Conservation (phyloP, 1,140 invertebrate genomes). For the Caerostris darwini region DNA sequence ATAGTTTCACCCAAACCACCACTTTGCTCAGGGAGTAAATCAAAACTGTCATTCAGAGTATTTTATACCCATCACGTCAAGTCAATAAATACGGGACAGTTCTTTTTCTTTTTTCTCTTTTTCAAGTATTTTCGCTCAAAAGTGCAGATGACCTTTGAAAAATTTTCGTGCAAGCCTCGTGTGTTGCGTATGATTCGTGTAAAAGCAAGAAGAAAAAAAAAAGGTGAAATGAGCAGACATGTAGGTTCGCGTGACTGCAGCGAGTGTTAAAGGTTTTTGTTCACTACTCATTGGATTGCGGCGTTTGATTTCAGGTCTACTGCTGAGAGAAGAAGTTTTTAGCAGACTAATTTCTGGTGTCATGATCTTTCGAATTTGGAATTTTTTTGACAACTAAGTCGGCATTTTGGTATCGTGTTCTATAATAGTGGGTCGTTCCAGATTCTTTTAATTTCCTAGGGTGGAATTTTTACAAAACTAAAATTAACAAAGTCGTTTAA, state of each 20-base stretch:
- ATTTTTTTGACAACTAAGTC: neutral
- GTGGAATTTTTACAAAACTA: too few species aligned
- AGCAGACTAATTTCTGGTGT: neutral
- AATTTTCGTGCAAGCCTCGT: neutral
- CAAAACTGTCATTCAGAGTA: constrained; percentile 34
- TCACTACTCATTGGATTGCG: neutral
- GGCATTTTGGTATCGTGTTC: too few species aligned
- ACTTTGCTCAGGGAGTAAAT: neutral
- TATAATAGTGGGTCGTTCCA: too few species aligned
- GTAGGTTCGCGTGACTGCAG: constrained; percentile 6
- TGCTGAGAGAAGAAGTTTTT: neutral
- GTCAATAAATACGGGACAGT: constrained; percentile 12
- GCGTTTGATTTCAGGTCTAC: neutral
- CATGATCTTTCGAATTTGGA: neutral
- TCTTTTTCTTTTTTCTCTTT: neutral
- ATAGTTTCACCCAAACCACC: neutral
- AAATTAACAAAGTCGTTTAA: too few species aligned
- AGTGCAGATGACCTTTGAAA: constrained; percentile 29
- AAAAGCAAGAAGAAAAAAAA: neutral
- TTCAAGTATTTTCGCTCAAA: neutral
- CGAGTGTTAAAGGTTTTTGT: constrained; percentile 24
- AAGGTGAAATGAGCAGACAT: neutral
- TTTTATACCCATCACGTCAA: neutral
- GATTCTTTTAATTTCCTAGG: too few species aligned
- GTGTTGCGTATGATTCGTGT: constrained; percentile 21